Percentiles rank a stretch among this genome's conserved stretches.
Evolutionary conservation across 2,888 invertebrate genomes (phyloP).

Genomic region (Periphyllus acericola): DNA sequence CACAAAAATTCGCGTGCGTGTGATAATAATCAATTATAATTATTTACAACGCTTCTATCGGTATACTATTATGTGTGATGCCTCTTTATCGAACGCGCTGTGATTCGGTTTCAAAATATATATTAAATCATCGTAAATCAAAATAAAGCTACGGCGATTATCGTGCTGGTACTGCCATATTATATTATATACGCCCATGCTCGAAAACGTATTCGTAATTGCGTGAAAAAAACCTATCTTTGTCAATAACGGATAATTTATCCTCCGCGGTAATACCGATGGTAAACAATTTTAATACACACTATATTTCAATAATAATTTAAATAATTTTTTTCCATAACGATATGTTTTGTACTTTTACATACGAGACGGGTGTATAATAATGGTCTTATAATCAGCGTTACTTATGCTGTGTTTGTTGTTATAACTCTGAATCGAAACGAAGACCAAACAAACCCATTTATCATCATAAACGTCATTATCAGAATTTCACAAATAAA

Average conservation of each 20-base stretch:
- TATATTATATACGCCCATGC: slow-evolving; percentile 26
- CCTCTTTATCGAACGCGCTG: not conserved
- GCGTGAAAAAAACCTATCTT: not conserved
- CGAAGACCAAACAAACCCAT: not conserved
- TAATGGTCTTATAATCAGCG: slow-evolving; percentile 12
- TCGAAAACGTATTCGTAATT: not conserved
- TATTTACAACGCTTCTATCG: not conserved
- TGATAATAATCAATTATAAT: not conserved
- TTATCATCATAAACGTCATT: slow-evolving; percentile 40
- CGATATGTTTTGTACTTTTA: not conserved
- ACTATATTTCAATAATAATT: slow-evolving; percentile 22
- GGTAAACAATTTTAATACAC: slow-evolving; percentile 20
- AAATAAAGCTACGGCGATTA: not conserved
- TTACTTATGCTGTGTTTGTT: slow-evolving; percentile 22
- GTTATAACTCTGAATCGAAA: slow-evolving; percentile 19
- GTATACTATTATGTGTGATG: not conserved
- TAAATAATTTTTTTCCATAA: not conserved
- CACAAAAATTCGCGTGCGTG: not conserved
- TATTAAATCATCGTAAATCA: slow-evolving; percentile 11
- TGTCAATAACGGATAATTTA: slow-evolving; percentile 11
- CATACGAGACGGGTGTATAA: not conserved
- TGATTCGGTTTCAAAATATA: not conserved
- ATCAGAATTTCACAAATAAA: slow-evolving; percentile 41
- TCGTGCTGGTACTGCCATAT: not conserved
- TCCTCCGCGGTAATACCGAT: not conserved